Percentiles rank a stretch among this genome's conserved stretches.
phyloP scores from a whole-genome alignment of 2,888 invertebrate genomes.

The Trimorus sp. region DNA sequence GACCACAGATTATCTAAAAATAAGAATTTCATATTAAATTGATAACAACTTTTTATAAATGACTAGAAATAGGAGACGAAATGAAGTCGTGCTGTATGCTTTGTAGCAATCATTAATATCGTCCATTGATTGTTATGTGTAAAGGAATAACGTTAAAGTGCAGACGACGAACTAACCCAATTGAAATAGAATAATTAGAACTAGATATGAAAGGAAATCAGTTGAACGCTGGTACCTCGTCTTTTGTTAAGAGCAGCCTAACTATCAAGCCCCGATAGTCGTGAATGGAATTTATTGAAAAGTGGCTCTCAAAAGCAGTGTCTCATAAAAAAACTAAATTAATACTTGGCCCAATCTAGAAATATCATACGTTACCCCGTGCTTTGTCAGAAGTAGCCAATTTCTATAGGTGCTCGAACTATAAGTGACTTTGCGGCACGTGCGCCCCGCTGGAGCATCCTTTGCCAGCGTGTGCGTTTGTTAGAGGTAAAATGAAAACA shows the following conservation, averaged over 20 bases:
- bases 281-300: slow-evolving; percentile 13
- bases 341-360: slow-evolving; percentile 37
- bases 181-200: too few relatives aligned
- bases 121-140: too few relatives aligned
- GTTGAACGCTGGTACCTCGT: neutral
- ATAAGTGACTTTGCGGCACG: slow-evolving; percentile 47
- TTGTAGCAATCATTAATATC: too few relatives aligned
- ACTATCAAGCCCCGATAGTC: slow-evolving; percentile 10
- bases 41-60: too few relatives aligned
- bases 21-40: too few relatives aligned
- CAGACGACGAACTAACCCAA: too few relatives aligned
- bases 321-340: slow-evolving; percentile 37
- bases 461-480: slow-evolving; percentile 13
- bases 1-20: too few relatives aligned
- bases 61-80: too few relatives aligned
- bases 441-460: slow-evolving; percentile 19
- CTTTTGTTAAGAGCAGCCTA: neutral
- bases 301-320: slow-evolving; percentile 30
- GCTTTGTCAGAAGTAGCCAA: slow-evolving; percentile 47
- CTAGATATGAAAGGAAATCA: too few relatives aligned
- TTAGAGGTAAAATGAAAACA: slow-evolving; percentile 25
- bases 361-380: slow-evolving; percentile 42
- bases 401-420: slow-evolving; percentile 50
- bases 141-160: too few relatives aligned
- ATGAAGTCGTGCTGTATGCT: too few relatives aligned